Evolutionary conservation across 2,797 vertebrate genomes (phyloP).

Genomic region (Coilia nasus): DNA sequence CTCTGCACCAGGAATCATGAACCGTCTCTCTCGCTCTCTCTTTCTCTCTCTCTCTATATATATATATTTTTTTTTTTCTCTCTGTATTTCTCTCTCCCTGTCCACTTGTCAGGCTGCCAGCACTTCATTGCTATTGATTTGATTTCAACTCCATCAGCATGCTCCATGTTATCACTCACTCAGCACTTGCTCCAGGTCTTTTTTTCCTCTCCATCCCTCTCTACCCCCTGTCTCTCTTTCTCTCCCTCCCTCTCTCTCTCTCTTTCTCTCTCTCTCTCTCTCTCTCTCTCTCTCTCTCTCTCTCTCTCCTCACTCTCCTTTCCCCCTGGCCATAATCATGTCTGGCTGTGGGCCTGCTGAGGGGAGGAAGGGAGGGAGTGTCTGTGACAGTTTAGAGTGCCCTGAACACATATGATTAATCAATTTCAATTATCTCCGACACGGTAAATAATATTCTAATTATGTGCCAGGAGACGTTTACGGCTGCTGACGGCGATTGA

Average conservation of each 20-base stretch:
- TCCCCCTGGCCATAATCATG: neutral
- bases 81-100: neutral
- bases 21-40: neutral
- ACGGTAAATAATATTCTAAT: constrained; percentile 75
- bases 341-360: neutral
- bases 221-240: neutral
- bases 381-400: neutral
- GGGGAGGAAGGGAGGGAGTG: neutral
- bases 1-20: neutral
- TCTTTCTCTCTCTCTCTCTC: too few species aligned
- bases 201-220: neutral
- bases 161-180: constrained; percentile 17
- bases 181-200: neutral
- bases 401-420: constrained; percentile 65
- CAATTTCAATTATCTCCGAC: constrained; percentile 71
- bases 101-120: neutral
- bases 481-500: neutral
- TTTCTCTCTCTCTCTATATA: neutral
- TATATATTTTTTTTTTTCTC: neutral
- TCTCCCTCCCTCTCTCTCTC: neutral
- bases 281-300: too few species aligned
- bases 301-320: too few species aligned
- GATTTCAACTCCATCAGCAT: constrained; percentile 25
- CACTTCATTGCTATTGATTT: constrained; percentile 26
- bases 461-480: constrained; percentile 61